Percentiles rank a stretch among this genome's conserved stretches.
phyloP scores from a whole-genome alignment of 1,140 invertebrate genomes.

The Rhopalosiphum padi region DNA sequence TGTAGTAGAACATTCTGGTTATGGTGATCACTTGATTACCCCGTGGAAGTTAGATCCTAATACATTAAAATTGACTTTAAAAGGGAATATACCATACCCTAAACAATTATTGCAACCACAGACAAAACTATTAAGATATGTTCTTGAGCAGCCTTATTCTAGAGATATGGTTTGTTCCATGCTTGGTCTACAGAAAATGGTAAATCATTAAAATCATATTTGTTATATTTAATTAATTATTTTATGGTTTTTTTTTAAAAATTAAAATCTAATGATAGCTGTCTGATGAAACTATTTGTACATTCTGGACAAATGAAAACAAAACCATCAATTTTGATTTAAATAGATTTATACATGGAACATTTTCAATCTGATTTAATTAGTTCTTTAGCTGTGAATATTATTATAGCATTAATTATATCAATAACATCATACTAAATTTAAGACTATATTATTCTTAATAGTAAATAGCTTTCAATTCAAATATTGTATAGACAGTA shows the following conservation, averaged over 20 bases:
- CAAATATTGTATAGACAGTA: neutral
- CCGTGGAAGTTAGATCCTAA: slow-evolving; percentile 90
- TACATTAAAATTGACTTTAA: slow-evolving; percentile 85
- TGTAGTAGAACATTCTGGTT: slow-evolving; percentile 91
- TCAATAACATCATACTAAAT: neutral
- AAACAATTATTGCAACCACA: slow-evolving; percentile 89
- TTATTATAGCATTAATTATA: neutral
- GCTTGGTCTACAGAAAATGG: slow-evolving; percentile 90
- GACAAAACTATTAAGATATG: slow-evolving; percentile 84
- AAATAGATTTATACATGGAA: too few species aligned
- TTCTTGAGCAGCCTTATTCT: slow-evolving; percentile 94
- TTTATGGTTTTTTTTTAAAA: neutral
- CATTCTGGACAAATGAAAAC: neutral
- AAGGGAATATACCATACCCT: slow-evolving; percentile 91
- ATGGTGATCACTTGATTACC: slow-evolving; percentile 85
- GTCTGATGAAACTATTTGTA: neutral
- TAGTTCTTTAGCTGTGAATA: too few species aligned
- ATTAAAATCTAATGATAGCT: neutral
- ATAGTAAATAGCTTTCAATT: neutral
- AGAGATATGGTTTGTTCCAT: slow-evolving; percentile 95
- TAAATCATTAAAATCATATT: slow-evolving; percentile 61
- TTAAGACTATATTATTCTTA: neutral
- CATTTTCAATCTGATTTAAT: too few species aligned
- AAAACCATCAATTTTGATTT: neutral
- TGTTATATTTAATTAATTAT: neutral